These are phyloP conservation scores for Conistra vaccinii DNA, from an alignment of 2,888 invertebrate species.

Conservation along the genomic window DNA sequence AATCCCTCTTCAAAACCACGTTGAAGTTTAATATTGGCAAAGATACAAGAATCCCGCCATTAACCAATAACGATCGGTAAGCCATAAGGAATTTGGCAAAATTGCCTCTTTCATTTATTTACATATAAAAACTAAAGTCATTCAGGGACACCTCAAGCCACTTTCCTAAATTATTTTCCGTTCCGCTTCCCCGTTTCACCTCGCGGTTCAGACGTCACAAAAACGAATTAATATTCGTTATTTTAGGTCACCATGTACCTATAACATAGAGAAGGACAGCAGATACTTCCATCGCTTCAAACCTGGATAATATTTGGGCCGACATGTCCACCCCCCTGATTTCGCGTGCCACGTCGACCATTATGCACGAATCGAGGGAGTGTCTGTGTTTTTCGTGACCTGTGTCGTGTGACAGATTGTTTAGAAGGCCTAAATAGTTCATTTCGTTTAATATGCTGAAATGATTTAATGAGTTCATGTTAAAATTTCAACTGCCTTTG, in stretches of 20 bases:
- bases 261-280: conserved; percentile 51
- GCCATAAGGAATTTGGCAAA: conserved; percentile 53
- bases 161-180: conserved; percentile 46
- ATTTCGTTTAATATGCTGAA: conserved; percentile 13
- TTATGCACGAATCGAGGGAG: conserved; percentile 66
- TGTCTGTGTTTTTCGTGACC: conserved; percentile 68
- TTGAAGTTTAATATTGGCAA: conserved; percentile 45
- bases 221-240: conserved; percentile 61
- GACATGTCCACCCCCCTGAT: conserved; percentile 64
- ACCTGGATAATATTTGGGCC: conserved; percentile 62
- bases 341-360: conserved; percentile 65
- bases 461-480: conserved; percentile 30
- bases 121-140: conserved; percentile 36
- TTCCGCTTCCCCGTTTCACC: conserved; percentile 26
- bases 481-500: background rate
- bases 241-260: conserved; percentile 63
- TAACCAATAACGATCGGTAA: conserved; percentile 55
- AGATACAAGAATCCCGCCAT: conserved; percentile 53
- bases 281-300: conserved; percentile 56
- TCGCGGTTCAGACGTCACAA: conserved; percentile 40
- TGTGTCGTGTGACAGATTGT: conserved; percentile 35
- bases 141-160: conserved; percentile 28
- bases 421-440: conserved; percentile 47
- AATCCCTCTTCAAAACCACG: conserved; percentile 32
- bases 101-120: conserved; percentile 49